phyloP scores from a whole-genome alignment of 2,797 vertebrate genomes.

The Hydrocynus forskahlii region DNA sequence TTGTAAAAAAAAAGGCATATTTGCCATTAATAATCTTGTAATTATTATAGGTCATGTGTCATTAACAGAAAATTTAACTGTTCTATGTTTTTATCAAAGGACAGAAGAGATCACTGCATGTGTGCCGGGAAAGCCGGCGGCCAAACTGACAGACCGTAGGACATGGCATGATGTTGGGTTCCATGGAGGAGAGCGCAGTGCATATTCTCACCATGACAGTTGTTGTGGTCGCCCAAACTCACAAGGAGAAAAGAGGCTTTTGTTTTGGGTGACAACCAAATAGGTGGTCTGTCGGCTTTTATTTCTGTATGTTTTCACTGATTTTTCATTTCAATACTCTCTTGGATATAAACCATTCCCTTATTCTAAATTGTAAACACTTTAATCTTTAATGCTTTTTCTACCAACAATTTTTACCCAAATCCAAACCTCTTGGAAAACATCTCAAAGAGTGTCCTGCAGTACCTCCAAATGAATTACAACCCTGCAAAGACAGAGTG shows the following conservation, averaged over 20 bases:
- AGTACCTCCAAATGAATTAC: neutral
- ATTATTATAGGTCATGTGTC: neutral
- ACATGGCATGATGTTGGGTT: slow-evolving; percentile 56
- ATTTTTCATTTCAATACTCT: neutral
- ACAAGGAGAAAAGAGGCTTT: slow-evolving; percentile 42
- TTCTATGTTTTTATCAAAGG: neutral
- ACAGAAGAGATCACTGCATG: slow-evolving; percentile 33
- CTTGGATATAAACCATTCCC: neutral
- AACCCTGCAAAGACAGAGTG: too few species aligned
- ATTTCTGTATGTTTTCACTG: slow-evolving; percentile 29
- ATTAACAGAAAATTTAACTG: neutral
- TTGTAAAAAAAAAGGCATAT: neutral
- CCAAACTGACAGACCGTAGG: slow-evolving; percentile 62
- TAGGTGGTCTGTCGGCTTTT: slow-evolving; percentile 34
- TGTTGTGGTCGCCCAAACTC: slow-evolving; percentile 52
- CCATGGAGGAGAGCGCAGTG: slow-evolving; percentile 50
- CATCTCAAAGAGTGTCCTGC: neutral
- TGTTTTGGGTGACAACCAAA: slow-evolving; percentile 52
- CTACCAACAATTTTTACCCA: neutral
- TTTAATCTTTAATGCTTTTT: neutral
- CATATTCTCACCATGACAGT: slow-evolving; percentile 58
- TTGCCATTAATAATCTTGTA: neutral
- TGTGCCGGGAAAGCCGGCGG: slow-evolving; percentile 45
- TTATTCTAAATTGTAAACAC: neutral
- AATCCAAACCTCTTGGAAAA: neutral